Percentiles rank a stretch among this genome's conserved stretches.
Conservation (phyloP, 2,113 vertebrate genomes). For the Spizaetus ornatus region DNA sequence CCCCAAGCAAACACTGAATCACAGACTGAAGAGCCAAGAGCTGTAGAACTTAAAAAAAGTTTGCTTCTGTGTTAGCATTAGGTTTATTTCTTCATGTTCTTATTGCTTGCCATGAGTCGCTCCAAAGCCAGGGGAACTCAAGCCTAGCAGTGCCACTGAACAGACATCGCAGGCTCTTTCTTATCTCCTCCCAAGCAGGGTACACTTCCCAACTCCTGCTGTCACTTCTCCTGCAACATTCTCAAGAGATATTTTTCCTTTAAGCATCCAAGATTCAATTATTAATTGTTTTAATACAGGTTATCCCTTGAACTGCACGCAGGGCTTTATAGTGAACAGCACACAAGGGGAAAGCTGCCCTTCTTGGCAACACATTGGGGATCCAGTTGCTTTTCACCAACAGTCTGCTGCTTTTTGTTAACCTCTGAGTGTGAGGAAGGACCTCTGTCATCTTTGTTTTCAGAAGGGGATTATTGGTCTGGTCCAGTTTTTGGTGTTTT, state of each 20-base stretch:
- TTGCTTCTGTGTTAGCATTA: not conserved
- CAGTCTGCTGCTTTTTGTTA: not conserved
- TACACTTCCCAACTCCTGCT: not conserved
- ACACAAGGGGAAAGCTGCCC: not conserved
- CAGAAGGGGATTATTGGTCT: not conserved
- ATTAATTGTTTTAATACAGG: not conserved
- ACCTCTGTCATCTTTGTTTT: not conserved
- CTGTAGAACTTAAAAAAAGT: not conserved
- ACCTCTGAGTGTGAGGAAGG: not conserved
- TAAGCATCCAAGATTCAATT: not conserved
- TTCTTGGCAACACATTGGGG: not conserved
- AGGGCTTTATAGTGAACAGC: not conserved
- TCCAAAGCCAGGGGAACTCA: not conserved
- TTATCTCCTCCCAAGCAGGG: not conserved
- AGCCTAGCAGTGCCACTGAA: not conserved
- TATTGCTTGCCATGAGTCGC: accelerated
- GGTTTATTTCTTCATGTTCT: not conserved
- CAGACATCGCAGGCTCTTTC: not conserved
- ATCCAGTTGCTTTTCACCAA: not conserved
- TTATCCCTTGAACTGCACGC: not conserved
- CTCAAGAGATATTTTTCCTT: not conserved
- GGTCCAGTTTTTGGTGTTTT: not conserved
- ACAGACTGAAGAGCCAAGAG: not conserved
- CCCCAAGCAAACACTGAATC: not conserved
- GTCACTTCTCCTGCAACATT: not conserved